phyloP scores from a whole-genome alignment of 64 coral and sea anemone species.

The Orbicella faveolata region DNA sequence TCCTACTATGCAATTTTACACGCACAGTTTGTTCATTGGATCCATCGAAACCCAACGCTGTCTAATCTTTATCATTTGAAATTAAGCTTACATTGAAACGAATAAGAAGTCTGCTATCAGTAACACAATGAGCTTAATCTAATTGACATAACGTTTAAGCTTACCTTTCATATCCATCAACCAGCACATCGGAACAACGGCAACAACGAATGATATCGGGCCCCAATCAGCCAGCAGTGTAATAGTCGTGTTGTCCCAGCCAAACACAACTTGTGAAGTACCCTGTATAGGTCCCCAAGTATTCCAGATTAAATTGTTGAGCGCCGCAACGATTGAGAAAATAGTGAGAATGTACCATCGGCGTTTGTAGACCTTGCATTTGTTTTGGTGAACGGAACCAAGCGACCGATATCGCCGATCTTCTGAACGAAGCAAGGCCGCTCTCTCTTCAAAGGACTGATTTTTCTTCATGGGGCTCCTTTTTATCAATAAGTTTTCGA shows the following conservation, averaged over 20 bases:
- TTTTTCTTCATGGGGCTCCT: not conserved
- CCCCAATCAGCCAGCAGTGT: constrained; percentile 91
- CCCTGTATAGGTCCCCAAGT: constrained; percentile 94
- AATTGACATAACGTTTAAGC: no score
- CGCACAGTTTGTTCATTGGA: no score
- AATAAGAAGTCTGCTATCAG: no score
- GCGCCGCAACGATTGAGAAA: constrained; percentile 76
- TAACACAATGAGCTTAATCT: no score
- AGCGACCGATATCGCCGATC: constrained; percentile 71
- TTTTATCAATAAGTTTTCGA: not conserved
- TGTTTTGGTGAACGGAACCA: constrained; percentile 71
- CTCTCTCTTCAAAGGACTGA: constrained; percentile 79
- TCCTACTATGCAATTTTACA: no score
- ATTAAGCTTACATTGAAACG: no score
- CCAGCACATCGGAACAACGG: constrained; percentile 95
- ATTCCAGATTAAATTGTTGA: constrained; percentile 94
- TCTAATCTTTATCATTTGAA: no score
- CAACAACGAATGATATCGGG: constrained; percentile 81
- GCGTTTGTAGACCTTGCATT: constrained; percentile 86
- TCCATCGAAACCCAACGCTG: no score
- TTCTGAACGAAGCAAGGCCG: constrained; percentile 61
- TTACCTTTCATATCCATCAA: constrained; percentile 97
- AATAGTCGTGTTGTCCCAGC: constrained; percentile 80
- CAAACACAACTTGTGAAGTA: constrained; percentile 82
- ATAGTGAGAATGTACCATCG: constrained; percentile 95